A percentile compares a stretch with the other conserved stretches of the same genome.
Evolutionary conservation across 2,797 vertebrate genomes (phyloP).

Genomic region (Myotis myotis): DNA sequence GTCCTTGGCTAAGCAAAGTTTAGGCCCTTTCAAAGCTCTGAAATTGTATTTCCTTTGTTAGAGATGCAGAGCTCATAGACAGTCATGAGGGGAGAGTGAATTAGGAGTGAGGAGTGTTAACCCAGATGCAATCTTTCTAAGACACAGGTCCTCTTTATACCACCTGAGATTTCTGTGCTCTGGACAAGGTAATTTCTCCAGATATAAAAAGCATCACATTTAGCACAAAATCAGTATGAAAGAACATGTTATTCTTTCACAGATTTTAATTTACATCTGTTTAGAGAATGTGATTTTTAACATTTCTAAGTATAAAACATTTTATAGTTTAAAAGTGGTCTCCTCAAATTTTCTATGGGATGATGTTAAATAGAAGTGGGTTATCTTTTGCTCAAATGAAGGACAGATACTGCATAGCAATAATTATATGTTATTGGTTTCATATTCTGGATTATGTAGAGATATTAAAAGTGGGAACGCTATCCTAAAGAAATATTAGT

Average conservation of each 20-base stretch:
- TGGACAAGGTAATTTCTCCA: not conserved
- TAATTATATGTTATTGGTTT: not conserved
- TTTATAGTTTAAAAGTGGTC: conserved; percentile 27
- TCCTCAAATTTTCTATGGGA: not conserved
- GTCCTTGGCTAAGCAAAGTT: conserved; percentile 65
- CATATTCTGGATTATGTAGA: not conserved
- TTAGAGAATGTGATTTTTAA: conserved; percentile 28
- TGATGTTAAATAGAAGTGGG: not conserved
- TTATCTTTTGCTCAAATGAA: not conserved
- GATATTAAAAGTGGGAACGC: not conserved
- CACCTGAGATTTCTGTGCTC: not conserved
- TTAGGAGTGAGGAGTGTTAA: not conserved
- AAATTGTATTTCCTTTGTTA: conserved; percentile 64
- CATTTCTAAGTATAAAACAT: not conserved
- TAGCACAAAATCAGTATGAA: not conserved
- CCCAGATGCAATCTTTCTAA: not conserved
- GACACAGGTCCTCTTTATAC: not conserved
- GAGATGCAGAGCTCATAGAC: not conserved
- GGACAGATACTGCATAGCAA: not conserved
- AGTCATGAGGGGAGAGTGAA: not conserved
- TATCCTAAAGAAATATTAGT: not conserved
- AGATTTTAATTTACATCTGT: not conserved
- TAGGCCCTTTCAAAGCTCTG: conserved; percentile 30
- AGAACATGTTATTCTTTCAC: not conserved
- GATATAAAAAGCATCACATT: not conserved